phyloP scores from a whole-genome alignment of 2,888 invertebrate species.

The Brenthis hecate region DNA sequence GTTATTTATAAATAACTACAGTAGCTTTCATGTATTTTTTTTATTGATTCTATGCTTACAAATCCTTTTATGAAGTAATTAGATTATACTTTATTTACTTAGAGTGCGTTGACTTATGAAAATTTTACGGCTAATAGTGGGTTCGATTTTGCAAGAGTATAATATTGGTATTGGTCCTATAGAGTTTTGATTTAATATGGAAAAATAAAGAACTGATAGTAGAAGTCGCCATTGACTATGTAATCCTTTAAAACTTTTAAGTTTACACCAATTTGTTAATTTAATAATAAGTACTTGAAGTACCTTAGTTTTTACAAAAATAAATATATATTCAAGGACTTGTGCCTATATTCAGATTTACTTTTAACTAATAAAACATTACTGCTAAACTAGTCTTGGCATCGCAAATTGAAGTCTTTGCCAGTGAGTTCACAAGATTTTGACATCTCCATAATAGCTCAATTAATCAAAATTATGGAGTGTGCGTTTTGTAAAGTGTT shows the following conservation, averaged over 20 bases:
- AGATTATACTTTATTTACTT: background rate
- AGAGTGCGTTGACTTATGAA: background rate
- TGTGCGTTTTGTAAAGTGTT: no score
- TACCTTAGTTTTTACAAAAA: background rate
- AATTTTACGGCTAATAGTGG: no score
- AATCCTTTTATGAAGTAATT: background rate
- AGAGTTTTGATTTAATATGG: no score
- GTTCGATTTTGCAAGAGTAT: no score
- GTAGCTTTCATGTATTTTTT: background rate
- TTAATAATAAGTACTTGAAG: no score
- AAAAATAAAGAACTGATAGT: no score
- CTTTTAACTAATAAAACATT: slow-evolving; percentile 19
- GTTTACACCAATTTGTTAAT: no score
- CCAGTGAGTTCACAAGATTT: slow-evolving; percentile 14
- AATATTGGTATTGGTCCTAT: no score
- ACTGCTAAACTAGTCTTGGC: slow-evolving; percentile 18
- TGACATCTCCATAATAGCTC: slow-evolving; percentile 13
- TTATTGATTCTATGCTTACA: background rate
- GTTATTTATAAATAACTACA: slow-evolving; percentile 19
- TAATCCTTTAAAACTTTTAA: no score
- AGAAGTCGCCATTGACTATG: no score
- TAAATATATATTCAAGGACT: background rate
- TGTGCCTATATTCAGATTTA: background rate
- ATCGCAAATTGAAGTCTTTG: slow-evolving; percentile 20
- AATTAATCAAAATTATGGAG: background rate